Evolutionary conservation across 2,888 invertebrate genomes (phyloP), one percentile per base, ranked within the genome.

Genomic region (Metellina segmentata): DNA sequence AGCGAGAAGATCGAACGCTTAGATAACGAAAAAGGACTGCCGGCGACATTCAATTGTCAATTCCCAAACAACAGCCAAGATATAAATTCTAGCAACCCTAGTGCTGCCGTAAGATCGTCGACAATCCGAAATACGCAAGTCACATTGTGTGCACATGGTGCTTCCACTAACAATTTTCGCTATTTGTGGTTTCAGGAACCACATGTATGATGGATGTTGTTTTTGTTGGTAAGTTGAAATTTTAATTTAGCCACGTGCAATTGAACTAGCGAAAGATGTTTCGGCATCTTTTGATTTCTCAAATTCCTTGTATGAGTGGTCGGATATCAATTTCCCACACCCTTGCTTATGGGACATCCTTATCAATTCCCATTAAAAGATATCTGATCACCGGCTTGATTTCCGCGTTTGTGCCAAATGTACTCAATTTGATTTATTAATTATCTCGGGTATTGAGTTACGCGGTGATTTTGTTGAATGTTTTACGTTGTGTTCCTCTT

Each of bases 191-290:
- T 79, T 81, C 34, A 83, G 49, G 81, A 78, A 92, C 89, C 92
- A 92, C 92, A 61, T 86, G 89, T 77, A 86, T 69, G n/a, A 92
- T 92, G 92, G 92, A 92, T 92, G 74, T 92, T 86, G 77, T 85
- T 69, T 92, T 89, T 72, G 77, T 92, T 52, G 92, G 92, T 92
- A 77, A 92, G 92, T 86, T 34, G 34, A 89, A 85, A 89, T 79
- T 61, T 11, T 19, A 81, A 53, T 61, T 81, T 20, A 19, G 11
- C 20, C 20, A 13, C 48, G 34, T 1, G 9, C 19, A 20, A 19
- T 16, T 8, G 13, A 61, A 34, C 20, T 4, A 51, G 49, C 16
- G 1, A 4, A 34, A 2, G 1, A 34, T 49, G 78, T 77, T 48
- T 19, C 53, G 69, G 69, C 51, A 72, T 81, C 34, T 11, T 81